Evolutionary conservation across 2,888 invertebrate species (phyloP), one percentile per base, ranked within the genome.

Genomic region (Aporophyla nigra): DNA sequence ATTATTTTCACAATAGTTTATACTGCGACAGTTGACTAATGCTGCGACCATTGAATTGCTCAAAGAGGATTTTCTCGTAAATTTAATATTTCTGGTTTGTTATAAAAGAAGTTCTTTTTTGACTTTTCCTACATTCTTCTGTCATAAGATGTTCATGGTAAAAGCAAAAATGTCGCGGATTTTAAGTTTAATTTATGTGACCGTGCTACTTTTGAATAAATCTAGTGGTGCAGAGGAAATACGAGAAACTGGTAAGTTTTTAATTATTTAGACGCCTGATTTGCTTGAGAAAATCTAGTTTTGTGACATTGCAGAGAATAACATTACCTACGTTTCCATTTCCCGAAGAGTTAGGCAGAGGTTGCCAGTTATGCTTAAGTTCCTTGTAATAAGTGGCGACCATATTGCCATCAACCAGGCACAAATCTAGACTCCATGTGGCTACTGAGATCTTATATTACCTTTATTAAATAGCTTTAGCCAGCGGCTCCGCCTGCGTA

Each of bases 161-260:
- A 5, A 10, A 14, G 58, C 24, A 9, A 86, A 59, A 72, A 86
- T 86, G 86, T 62, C 43, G 46, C 59, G 49, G 16, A 43, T 67
- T 49, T 62, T 75, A 62, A n/a, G 49, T 61, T 66, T 86, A 40
- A 27, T 86, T 63, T 84, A 14, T 62, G 54, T 75, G n/a, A 63
- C 63, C n/a, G 68, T 71, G 14, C 16, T 77, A 21, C 33, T 80
- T n/a, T 19, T 76, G 43, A 12, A 68, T 12, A 14, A 62, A 19
- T 69, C 62, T 14, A 58, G 58, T n/a, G 56, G 86, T 27, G 80
- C 82, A 46, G 63, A 76, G 56, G 58, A 78, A 49, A 46, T 61
- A 33, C 46, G 49, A 24, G 68, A n/a, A 21, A 4, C 43, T 58
- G 40, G 83, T 82, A 69, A 46, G 79, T 76, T 67, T 74, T 51